A percentile compares a stretch with the other conserved stretches of the same genome.
Conservation (phyloP, 1,140 invertebrate genomes). For the Calliphora vicina region DNA sequence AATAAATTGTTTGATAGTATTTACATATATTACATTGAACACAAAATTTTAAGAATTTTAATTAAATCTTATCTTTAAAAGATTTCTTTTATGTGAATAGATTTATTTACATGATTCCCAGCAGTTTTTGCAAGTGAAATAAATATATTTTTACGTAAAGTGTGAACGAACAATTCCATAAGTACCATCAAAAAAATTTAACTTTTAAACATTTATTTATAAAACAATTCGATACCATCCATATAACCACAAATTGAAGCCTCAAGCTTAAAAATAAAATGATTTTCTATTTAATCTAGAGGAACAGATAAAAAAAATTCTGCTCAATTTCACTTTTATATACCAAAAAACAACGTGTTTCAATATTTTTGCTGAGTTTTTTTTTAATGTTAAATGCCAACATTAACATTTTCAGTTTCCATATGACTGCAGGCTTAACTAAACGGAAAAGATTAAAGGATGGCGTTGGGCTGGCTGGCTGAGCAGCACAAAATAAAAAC, state of each 20-base stretch:
- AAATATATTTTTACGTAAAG: background rate
- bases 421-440: conserved; percentile 8
- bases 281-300: background rate
- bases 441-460: conserved; percentile 13
- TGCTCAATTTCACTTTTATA: conserved; percentile 6
- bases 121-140: background rate
- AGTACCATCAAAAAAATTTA: background rate
- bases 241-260: background rate
- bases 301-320: background rate
- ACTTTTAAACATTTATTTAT: background rate
- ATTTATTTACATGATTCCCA: too few species aligned
- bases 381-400: background rate
- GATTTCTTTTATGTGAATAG: too few species aligned
- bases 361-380: background rate
- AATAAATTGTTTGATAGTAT: too few species aligned
- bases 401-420: conserved; percentile 8
- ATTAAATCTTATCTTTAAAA: too few species aligned
- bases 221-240: background rate
- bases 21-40: too few species aligned
- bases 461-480: background rate
- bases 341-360: background rate
- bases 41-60: too few species aligned
- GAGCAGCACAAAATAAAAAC: too few species aligned
- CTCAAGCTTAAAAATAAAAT: background rate
- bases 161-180: background rate